Evolutionary conservation across 2,797 vertebrate genomes (phyloP), one percentile per base, ranked within the genome.

Genomic region (Gymnothorax reevesii): DNA sequence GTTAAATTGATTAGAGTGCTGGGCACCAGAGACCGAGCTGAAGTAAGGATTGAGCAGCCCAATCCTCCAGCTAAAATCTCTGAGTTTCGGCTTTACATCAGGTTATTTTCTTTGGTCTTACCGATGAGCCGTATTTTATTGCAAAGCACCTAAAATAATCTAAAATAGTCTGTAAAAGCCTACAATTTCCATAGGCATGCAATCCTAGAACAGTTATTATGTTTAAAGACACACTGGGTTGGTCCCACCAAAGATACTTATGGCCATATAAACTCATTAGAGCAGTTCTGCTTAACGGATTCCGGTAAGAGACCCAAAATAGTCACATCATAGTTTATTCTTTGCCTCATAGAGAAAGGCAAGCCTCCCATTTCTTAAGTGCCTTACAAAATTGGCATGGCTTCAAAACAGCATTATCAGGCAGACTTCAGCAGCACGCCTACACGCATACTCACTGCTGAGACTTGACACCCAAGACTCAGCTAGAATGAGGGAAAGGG

Each of bases 271-370:
- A 49, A 57, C 66, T 52, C 69, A 85, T 75, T 71, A 85, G 75
- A 25, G 62, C 33, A 22, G 64, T 57, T 86, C 62, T 89, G 86
- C 59, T 88, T 75, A 83, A 88, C 86, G 89, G 87, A 93, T 90
- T 89, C 66, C 86, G 79, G 87, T 91, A 89, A 92, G 89, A 89
- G 85, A 82, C 84, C 88, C 86, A 82, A 89, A 91, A 90, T 22
- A 42, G 83, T 90, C 27, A 66, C 8, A 10, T 10, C 0, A 9
- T 9, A 10, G 49, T 52, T 27, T 54, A 55, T 20, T 52, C 52
- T n/a, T 25, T 33, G 64, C 66, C 17, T 85, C 52, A 55, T 17
- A 12, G 55, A 54, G 13, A 13, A 42, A 84, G 54, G 75, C 55
- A n/a, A 71, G 13, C 20, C n/a, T 33, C 27, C 22, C 17, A 42